phyloP scores from a whole-genome alignment of 1,140 invertebrate genomes.

The Aplysia californica region DNA sequence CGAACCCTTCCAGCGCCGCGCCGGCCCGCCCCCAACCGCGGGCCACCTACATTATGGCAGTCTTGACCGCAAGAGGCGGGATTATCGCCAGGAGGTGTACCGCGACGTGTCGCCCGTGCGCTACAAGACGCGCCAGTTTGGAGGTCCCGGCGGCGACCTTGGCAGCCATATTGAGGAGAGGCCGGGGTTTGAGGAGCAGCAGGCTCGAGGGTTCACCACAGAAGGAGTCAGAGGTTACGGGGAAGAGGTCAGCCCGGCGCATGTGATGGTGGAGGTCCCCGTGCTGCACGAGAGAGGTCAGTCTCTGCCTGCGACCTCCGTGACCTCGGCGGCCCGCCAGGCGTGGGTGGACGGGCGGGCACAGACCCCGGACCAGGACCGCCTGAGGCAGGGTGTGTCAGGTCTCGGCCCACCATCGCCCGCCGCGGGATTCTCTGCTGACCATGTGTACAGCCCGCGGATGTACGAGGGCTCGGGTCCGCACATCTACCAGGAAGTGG shows the following conservation, averaged over 20 bases:
- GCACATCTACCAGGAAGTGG: slow-evolving; percentile 7
- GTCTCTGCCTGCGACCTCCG: slow-evolving; percentile 9
- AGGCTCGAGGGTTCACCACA: neutral
- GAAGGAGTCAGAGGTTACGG: slow-evolving; percentile 2
- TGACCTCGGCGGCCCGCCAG: neutral
- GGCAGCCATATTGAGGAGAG: slow-evolving; percentile 10
- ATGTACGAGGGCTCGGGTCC: slow-evolving; percentile 36
- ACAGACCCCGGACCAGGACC: neutral
- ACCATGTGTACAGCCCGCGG: slow-evolving; percentile 45
- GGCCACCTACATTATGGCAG: slow-evolving; percentile 44
- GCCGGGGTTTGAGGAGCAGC: neutral
- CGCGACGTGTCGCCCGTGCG: slow-evolving; percentile 10
- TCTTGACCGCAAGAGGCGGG: slow-evolving; percentile 46
- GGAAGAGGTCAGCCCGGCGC: slow-evolving; percentile 29
- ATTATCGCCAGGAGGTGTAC: slow-evolving; percentile 5
- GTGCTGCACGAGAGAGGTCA: slow-evolving; percentile 40
- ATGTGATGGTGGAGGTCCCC: slow-evolving; percentile 37
- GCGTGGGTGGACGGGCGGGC: too few relatives aligned
- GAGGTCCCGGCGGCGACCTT: neutral
- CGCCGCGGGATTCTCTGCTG: neutral
- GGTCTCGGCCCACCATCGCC: neutral
- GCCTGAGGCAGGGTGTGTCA: neutral
- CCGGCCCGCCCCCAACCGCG: neutral
- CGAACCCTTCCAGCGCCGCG: slow-evolving; percentile 11
- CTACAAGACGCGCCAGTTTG: neutral